Percentiles rank a stretch among this genome's conserved stretches.
phyloP scores from a whole-genome alignment of 2,888 invertebrate genomes.

The Teleogryllus oceanicus region DNA sequence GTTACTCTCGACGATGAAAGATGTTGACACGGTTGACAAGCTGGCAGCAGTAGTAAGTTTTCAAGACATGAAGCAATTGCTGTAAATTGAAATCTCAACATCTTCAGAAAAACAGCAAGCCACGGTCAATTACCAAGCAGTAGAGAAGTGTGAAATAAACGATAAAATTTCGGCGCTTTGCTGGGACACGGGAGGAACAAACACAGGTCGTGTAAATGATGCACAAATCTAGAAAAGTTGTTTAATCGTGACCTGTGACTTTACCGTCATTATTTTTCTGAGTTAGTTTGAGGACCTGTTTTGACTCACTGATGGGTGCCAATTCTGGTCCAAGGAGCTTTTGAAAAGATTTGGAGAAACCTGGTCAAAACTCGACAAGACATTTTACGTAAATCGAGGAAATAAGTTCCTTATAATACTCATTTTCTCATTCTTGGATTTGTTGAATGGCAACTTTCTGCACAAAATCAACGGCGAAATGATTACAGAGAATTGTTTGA shows the following conservation, averaged over 20 bases:
- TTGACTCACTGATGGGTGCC: not conserved
- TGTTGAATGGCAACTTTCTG: not conserved
- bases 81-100: conserved; percentile 10
- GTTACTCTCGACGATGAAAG: not conserved
- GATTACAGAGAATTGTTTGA: not conserved
- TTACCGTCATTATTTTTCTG: not conserved
- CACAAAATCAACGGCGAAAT: not conserved
- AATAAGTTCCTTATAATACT: not conserved
- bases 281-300: not conserved
- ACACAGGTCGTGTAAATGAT: not conserved
- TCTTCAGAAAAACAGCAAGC: conserved; percentile 26
- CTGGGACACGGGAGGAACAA: conserved; percentile 19
- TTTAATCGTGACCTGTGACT: no score
- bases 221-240: no score
- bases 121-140: conserved; percentile 24
- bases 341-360: not conserved
- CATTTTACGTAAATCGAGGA: not conserved
- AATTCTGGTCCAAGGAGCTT: not conserved
- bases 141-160: conserved; percentile 11
- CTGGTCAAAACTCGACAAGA: not conserved
- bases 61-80: not conserved
- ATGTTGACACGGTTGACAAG: not conserved
- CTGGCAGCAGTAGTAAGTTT: conserved; percentile 5
- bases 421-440: not conserved
- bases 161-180: conserved; percentile 20